These are phyloP conservation scores for Xenopus laevis DNA, from an alignment of 2,113 vertebrate genomes.

Conservation along the genomic window DNA sequence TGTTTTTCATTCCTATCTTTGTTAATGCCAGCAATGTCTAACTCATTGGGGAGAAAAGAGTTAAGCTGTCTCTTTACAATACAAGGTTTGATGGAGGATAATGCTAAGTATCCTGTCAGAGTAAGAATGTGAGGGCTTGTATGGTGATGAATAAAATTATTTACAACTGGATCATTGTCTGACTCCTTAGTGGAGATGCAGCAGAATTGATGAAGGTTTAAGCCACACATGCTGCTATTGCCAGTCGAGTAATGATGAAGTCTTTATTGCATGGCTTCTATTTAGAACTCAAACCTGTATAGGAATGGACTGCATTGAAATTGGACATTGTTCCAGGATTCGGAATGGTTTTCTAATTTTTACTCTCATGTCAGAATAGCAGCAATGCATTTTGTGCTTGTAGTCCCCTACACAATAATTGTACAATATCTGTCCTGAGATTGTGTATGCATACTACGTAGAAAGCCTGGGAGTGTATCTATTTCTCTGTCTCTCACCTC, in stretches of 20 bases:
- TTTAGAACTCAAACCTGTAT: not conserved
- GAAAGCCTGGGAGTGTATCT: too few species aligned
- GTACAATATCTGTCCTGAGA: too few species aligned
- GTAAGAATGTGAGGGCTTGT: not conserved
- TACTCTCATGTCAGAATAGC: too few species aligned
- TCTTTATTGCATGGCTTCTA: not conserved
- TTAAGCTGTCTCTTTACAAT: slow-evolving; percentile 3
- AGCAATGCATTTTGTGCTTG: too few species aligned
- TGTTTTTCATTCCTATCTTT: too few species aligned
- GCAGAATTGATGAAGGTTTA: slow-evolving; percentile 6
- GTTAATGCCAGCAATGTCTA: not conserved
- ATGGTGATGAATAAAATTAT: not conserved
- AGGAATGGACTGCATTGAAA: not conserved
- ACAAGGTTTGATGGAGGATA: not conserved
- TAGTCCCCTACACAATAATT: too few species aligned
- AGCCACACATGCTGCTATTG: slow-evolving; percentile 5
- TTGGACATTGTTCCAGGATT: not conserved
- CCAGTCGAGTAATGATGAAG: slow-evolving; percentile 9
- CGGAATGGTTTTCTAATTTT: too few species aligned
- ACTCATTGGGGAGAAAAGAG: not conserved
- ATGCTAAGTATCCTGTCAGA: slow-evolving; percentile 7
- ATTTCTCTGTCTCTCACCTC: too few species aligned
- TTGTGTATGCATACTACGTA: too few species aligned
- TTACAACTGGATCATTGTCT: slow-evolving; percentile 4
- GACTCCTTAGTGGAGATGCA: not conserved